A percentile compares a stretch with the other conserved stretches of the same genome.
Evolutionary conservation across 2,797 vertebrate genomes (phyloP).

Genomic region (Gallirallus australis): DNA sequence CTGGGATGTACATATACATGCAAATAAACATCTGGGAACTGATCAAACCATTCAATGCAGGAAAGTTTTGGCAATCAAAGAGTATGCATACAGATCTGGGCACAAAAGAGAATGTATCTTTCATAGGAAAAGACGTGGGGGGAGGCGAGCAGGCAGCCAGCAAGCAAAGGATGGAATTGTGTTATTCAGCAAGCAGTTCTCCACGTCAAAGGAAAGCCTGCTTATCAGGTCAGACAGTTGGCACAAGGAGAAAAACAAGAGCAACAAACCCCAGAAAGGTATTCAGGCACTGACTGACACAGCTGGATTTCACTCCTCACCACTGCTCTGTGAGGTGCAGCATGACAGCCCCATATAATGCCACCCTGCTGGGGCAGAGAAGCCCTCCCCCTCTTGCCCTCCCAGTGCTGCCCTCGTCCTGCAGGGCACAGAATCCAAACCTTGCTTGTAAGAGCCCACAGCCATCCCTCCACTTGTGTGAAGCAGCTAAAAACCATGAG

Average conservation of each 20-base stretch:
- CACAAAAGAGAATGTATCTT: not conserved
- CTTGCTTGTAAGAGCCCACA: not conserved
- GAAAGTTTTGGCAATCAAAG: constrained; percentile 30
- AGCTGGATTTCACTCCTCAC: not conserved
- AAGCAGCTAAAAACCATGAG: not conserved
- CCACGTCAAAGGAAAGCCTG: not conserved
- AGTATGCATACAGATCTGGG: not conserved
- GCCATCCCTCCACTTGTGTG: not conserved
- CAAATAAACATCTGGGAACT: constrained; percentile 67
- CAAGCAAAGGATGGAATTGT: not conserved
- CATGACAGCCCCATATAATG: not conserved
- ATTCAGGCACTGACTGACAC: not conserved
- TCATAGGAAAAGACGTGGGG: not conserved
- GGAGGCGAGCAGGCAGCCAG: not conserved
- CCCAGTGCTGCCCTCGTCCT: not conserved
- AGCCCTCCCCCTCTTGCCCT: not conserved
- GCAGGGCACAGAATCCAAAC: not conserved
- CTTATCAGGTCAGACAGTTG: not conserved
- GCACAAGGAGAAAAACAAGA: not conserved
- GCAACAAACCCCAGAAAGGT: not conserved
- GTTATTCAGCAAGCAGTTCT: not conserved
- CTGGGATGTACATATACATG: constrained; percentile 11
- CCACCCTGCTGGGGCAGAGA: not conserved
- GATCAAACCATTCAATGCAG: constrained; percentile 7
- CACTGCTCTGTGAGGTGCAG: not conserved